Conservation (phyloP, 2,113 vertebrate genomes). For the Limanda limanda region DNA sequence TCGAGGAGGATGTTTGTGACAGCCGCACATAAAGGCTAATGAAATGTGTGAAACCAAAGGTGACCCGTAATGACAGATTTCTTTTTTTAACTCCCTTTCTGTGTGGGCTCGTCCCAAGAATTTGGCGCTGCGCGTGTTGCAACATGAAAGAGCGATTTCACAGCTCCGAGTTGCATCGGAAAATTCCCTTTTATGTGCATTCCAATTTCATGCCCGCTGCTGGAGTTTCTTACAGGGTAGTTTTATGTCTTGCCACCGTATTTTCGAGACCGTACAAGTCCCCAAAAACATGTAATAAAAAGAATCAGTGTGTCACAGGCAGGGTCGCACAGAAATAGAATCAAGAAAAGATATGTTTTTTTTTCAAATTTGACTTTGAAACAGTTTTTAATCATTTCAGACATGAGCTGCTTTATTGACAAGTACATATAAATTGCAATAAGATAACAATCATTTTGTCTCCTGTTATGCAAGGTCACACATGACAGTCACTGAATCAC, state of each 20-base stretch:
- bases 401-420: neutral
- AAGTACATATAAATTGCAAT: neutral
- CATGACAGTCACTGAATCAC: slow-evolving; percentile 42
- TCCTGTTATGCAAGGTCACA: slow-evolving; percentile 38
- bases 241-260: slow-evolving; percentile 33
- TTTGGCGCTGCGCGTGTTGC: slow-evolving; percentile 36
- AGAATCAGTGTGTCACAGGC: slow-evolving; percentile 15
- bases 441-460: neutral
- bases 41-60: slow-evolving; percentile 59
- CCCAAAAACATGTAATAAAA: neutral
- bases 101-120: slow-evolving; percentile 66
- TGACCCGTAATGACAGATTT: slow-evolving; percentile 63
- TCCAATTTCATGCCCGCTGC: slow-evolving; percentile 62
- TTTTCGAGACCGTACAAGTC: slow-evolving; percentile 27
- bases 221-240: slow-evolving; percentile 21
- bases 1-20: slow-evolving; percentile 61
- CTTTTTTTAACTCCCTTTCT: slow-evolving; percentile 29
- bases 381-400: neutral
- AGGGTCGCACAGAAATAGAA: slow-evolving; percentile 9
- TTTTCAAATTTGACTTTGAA: neutral
- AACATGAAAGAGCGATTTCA: slow-evolving; percentile 74
- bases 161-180: slow-evolving; percentile 62
- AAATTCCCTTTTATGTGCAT: slow-evolving; percentile 67
- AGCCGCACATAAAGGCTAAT: slow-evolving; percentile 46
- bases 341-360: neutral